Conservation (phyloP, 1,140 invertebrate species). For the Diploscapter pachys region DNA sequence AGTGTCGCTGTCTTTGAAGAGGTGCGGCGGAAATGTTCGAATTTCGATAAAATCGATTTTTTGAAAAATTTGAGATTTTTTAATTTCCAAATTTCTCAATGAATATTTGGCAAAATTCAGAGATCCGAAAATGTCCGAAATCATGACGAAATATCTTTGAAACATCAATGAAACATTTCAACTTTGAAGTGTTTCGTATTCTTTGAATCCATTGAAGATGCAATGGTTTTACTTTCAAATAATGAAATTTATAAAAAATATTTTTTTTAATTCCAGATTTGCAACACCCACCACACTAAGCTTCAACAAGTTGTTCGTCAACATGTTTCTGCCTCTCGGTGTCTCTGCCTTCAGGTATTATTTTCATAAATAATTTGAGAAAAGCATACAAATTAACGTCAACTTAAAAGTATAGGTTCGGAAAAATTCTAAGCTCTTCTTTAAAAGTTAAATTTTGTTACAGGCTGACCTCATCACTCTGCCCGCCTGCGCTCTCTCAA, state of each 20-base stretch:
- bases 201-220: too few relatives aligned
- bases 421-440: not conserved
- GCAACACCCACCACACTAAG: not conserved
- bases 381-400: conserved; percentile 7
- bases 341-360: conserved; percentile 7
- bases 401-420: not conserved
- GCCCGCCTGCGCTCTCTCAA: not conserved
- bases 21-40: not conserved
- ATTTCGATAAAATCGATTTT: too few relatives aligned
- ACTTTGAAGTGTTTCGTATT: too few relatives aligned
- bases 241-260: too few relatives aligned
- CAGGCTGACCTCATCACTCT: not conserved
- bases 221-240: too few relatives aligned
- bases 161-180: too few relatives aligned
- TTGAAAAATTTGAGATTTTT: too few relatives aligned
- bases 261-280: conserved; percentile 9
- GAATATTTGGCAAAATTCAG: too few relatives aligned
- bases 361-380: conserved; percentile 5
- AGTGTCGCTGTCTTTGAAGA: conserved; percentile 36
- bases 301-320: conserved; percentile 11
- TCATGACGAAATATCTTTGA: too few relatives aligned
- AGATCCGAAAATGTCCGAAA: too few relatives aligned
- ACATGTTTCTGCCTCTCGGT: conserved; percentile 14
- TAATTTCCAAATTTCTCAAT: too few relatives aligned
- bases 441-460: not conserved